Percentiles rank a stretch among this genome's conserved stretches.
Evolutionary conservation across 2,797 vertebrate genomes (phyloP).

Genomic region (Catharus ustulatus): DNA sequence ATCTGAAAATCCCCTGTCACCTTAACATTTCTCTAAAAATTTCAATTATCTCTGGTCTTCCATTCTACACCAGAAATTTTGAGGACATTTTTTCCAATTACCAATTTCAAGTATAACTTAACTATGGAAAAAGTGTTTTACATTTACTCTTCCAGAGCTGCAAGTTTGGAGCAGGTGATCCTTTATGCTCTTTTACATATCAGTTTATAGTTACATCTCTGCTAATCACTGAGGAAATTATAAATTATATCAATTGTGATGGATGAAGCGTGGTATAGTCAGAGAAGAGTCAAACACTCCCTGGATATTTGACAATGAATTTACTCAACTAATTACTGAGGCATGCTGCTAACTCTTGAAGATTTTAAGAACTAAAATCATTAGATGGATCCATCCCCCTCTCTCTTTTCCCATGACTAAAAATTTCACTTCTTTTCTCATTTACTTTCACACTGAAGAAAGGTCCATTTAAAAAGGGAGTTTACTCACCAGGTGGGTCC

Average conservation of each 20-base stretch:
- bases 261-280: background rate
- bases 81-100: background rate
- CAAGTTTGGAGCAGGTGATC: background rate
- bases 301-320: background rate
- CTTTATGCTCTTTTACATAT: background rate
- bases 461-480: background rate
- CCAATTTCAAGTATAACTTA: background rate
- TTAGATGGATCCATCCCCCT: background rate
- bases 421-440: background rate
- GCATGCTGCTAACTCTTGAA: background rate
- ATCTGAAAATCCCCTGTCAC: background rate
- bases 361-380: background rate
- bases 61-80: no score
- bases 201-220: background rate
- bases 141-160: background rate
- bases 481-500: conserved; percentile 19
- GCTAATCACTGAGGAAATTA: background rate
- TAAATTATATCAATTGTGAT: background rate
- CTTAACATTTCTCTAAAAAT: background rate
- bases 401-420: background rate
- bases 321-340: background rate
- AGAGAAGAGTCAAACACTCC: background rate
- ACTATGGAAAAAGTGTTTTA: background rate
- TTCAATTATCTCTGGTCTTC: background rate
- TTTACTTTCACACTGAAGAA: background rate